These are phyloP conservation scores for Drosophila serrata DNA, from an alignment of 1,140 invertebrate species.

Conservation along the genomic window DNA sequence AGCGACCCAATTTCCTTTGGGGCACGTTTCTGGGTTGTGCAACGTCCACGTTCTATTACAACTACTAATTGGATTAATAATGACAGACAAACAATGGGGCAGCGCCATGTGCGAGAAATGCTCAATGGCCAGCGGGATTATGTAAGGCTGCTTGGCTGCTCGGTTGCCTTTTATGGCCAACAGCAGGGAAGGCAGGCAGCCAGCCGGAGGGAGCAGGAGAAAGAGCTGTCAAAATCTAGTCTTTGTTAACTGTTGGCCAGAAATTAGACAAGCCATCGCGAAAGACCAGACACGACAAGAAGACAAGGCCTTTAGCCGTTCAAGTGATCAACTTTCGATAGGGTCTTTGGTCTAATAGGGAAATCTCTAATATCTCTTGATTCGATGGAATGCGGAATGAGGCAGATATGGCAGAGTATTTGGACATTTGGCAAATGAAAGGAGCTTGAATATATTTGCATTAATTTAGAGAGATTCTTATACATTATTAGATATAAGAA, in stretches of 20 bases:
- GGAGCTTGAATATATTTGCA: neutral
- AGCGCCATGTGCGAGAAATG: conserved; percentile 56
- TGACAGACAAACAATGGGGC: conserved; percentile 74
- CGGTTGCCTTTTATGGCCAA: conserved; percentile 40
- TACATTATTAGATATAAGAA: neutral
- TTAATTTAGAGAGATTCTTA: neutral
- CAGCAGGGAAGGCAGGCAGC: neutral
- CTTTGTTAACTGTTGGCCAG: conserved; percentile 47
- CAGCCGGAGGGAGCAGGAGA: conserved; percentile 3
- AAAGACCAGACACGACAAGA: conserved; percentile 23
- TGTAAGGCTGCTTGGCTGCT: conserved; percentile 46
- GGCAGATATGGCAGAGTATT: neutral
- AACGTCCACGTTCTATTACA: conserved; percentile 62
- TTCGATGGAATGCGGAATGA: conserved; percentile 13
- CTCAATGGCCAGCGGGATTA: conserved; percentile 60
- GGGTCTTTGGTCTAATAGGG: conserved; percentile 39
- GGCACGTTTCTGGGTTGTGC: conserved; percentile 59
- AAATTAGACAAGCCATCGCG: conserved; percentile 34
- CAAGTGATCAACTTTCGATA: conserved; percentile 45
- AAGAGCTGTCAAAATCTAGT: conserved; percentile 51
- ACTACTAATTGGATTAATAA: conserved; percentile 77
- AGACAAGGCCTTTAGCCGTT: conserved; percentile 43
- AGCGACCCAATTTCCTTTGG: conserved; percentile 52
- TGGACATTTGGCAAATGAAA: neutral
- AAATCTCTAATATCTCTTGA: neutral